Conservation (phyloP, 2,888 invertebrate species). For the Trachelus stipa region DNA sequence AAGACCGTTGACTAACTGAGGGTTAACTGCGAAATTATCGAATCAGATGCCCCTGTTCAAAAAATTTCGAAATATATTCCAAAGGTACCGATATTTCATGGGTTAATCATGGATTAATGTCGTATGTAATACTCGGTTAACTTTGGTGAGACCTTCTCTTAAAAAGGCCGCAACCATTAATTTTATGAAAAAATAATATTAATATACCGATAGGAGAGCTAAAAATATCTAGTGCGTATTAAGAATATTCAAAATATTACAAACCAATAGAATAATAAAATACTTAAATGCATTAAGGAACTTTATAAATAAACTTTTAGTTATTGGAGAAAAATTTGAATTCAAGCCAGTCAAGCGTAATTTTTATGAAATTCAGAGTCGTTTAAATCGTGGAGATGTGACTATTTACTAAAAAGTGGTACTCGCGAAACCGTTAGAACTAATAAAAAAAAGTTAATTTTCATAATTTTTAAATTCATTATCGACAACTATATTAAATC, state of each 20-base stretch:
- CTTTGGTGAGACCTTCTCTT: neutral
- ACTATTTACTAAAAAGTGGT: neutral
- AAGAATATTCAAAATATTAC: neutral
- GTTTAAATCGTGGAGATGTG: neutral
- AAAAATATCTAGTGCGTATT: neutral
- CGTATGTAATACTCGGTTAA: too few species aligned
- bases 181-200: neutral
- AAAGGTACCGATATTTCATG: too few species aligned
- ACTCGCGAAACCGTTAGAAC: neutral
- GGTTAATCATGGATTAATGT: too few species aligned
- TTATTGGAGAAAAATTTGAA: neutral
- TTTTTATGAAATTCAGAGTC: neutral
- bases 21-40: too few species aligned
- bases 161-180: neutral
- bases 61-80: too few species aligned
- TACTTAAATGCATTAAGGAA: too few species aligned
- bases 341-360: neutral
- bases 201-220: neutral
- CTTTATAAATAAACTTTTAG: neutral
- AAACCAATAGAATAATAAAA: too few species aligned
- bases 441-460: neutral
- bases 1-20: too few species aligned
- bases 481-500: neutral
- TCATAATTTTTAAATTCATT: neutral
- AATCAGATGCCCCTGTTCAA: too few species aligned